These are phyloP conservation scores for Neosilurus mollespiculum DNA, from an alignment of 2,797 vertebrate species.

Conservation along the genomic window DNA sequence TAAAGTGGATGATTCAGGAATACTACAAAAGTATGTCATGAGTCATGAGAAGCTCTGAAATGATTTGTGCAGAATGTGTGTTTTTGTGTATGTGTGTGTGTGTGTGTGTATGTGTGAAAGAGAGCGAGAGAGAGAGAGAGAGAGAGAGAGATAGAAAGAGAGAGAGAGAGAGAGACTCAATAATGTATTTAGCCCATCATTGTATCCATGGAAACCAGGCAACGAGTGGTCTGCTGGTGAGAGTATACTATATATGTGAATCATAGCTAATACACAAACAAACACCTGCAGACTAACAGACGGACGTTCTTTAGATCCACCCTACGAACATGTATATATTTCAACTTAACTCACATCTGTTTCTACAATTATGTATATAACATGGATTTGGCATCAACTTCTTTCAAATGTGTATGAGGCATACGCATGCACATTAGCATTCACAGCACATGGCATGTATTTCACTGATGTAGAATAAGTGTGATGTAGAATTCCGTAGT, in stretches of 20 bases:
- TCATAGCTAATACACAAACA: constrained; percentile 35
- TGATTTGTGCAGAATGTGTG: constrained; percentile 41
- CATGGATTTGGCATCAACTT: background rate
- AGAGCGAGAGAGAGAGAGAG: constrained; percentile 18
- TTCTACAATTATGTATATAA: background rate
- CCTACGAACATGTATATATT: background rate
- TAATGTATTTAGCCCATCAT: constrained; percentile 57
- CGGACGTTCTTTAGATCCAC: constrained; percentile 27
- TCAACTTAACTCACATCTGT: background rate
- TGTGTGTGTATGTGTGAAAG: constrained; percentile 22
- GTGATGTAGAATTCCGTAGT: background rate
- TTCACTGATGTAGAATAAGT: background rate
- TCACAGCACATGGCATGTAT: background rate
- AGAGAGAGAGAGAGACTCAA: constrained; percentile 46
- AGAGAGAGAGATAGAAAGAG: constrained; percentile 30
- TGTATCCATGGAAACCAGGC: constrained; percentile 58
- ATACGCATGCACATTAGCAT: background rate
- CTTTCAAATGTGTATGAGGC: background rate
- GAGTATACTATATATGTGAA: constrained; percentile 48
- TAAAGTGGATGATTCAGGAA: constrained; percentile 34
- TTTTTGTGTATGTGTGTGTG: constrained; percentile 12
- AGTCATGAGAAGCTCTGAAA: constrained; percentile 39
- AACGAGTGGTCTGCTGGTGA: constrained; percentile 53
- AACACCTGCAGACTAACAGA: constrained; percentile 30
- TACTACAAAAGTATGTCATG: constrained; percentile 42